Conservation (phyloP, 2,113 vertebrate genomes). For the Lates calcarifer region DNA sequence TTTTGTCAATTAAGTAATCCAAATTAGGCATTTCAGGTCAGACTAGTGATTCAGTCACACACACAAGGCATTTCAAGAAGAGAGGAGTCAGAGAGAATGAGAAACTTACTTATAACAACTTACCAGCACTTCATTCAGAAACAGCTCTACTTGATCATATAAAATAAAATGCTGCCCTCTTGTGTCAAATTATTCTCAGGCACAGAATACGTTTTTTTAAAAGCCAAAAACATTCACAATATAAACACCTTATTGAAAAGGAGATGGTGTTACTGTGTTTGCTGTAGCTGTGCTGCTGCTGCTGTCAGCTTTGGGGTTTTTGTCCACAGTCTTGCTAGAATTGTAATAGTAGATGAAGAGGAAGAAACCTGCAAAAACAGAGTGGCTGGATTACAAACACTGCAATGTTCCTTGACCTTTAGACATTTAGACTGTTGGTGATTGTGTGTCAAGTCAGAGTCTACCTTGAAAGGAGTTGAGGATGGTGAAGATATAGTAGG, state of each 20-base stretch:
- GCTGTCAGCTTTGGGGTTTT: rapidly evolving
- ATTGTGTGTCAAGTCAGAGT: background rate
- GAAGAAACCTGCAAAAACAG: conserved; percentile 67
- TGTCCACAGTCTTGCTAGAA: conserved; percentile 1
- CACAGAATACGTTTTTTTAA: too few species aligned
- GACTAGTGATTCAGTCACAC: conserved; percentile 1
- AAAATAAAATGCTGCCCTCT: conserved; percentile 74
- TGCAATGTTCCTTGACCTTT: background rate
- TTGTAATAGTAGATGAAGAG: conserved; percentile 75
- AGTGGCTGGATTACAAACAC: background rate
- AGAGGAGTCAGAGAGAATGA: background rate
- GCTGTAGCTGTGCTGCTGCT: background rate
- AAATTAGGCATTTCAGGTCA: too few species aligned
- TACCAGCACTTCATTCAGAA: background rate
- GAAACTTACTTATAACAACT: background rate
- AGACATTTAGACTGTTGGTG: background rate
- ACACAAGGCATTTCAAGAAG: background rate
- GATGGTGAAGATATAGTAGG: conserved; percentile 75
- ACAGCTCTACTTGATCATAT: background rate
- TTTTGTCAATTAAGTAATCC: too few species aligned
- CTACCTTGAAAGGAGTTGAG: conserved; percentile 78
- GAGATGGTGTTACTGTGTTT: background rate
- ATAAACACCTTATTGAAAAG: rapidly evolving
- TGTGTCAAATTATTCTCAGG: conserved; percentile 32
- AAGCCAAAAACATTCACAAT: background rate